These are phyloP conservation scores for Menura novaehollandiae DNA, from an alignment of 2,113 vertebrate species.

Conservation along the genomic window DNA sequence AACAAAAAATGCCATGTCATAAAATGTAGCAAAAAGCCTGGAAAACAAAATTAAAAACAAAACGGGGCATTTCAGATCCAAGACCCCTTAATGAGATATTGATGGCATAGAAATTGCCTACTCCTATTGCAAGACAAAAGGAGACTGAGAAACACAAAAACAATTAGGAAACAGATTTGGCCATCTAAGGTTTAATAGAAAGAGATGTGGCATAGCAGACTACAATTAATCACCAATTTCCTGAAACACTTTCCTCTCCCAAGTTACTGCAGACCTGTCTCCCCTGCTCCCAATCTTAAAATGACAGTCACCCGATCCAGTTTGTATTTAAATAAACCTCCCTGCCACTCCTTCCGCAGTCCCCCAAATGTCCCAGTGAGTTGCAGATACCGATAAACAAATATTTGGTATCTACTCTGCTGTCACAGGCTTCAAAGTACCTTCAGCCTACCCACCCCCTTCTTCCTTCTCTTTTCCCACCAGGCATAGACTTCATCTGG, in stretches of 20 bases:
- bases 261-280: neutral
- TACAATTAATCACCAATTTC: conserved; percentile 58
- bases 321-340: neutral
- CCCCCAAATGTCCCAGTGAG: neutral
- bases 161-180: conserved; percentile 57
- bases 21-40: conserved; percentile 19
- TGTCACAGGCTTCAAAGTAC: neutral
- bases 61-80: neutral
- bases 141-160: conserved; percentile 57
- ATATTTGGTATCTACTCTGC: neutral
- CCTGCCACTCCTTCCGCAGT: neutral
- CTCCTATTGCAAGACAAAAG: conserved; percentile 51
- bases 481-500: neutral
- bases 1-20: conserved; percentile 28
- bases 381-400: neutral
- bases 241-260: conserved; percentile 19
- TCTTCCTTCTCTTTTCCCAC: neutral
- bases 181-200: conserved; percentile 36
- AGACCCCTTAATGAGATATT: conserved; percentile 58
- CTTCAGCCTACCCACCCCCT: neutral
- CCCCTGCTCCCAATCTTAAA: neutral
- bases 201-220: conserved; percentile 55
- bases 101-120: conserved; percentile 48
- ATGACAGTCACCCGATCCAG: neutral
- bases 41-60: conserved; percentile 31